Evolutionary conservation across 2,113 vertebrate species (phyloP).

Genomic region (Herpailurus yagouaroundi): DNA sequence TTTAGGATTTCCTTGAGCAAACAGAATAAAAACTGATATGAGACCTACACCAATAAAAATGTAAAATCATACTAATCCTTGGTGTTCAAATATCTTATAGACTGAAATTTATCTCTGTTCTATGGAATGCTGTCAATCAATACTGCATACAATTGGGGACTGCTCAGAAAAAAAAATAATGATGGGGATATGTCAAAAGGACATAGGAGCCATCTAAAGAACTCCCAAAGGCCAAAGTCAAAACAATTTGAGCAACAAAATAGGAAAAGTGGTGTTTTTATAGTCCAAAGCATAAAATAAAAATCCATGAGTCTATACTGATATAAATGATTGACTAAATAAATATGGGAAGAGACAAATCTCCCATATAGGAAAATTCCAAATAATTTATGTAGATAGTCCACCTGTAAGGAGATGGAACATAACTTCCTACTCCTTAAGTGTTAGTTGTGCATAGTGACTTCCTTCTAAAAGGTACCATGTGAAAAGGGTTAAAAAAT

Average conservation of each 20-base stretch:
- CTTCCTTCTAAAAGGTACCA: not conserved
- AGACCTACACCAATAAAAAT: not conserved
- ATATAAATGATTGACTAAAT: not conserved
- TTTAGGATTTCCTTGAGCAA: slow-evolving; percentile 55
- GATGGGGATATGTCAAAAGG: not conserved
- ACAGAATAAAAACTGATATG: slow-evolving; percentile 16
- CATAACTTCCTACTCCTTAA: not conserved
- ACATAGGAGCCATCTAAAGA: not conserved
- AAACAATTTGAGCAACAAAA: not conserved
- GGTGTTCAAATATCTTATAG: not conserved
- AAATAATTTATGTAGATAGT: not conserved
- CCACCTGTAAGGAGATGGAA: not conserved
- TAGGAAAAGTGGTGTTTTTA: not conserved
- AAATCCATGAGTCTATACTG: not conserved
- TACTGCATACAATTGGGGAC: not conserved
- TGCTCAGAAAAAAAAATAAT: not conserved
- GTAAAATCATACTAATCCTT: not conserved
- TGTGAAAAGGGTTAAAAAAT: not conserved
- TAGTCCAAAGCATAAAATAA: not conserved
- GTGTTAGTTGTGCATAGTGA: not conserved
- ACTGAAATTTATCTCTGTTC: slow-evolving; percentile 1
- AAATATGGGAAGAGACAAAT: not conserved
- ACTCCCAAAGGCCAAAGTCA: not conserved
- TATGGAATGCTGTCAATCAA: not conserved
- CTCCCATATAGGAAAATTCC: not conserved